A percentile compares a stretch with the other conserved stretches of the same genome.
Evolutionary conservation across 2,888 invertebrate genomes (phyloP).

Genomic region (Mechanitis mazaeus): DNA sequence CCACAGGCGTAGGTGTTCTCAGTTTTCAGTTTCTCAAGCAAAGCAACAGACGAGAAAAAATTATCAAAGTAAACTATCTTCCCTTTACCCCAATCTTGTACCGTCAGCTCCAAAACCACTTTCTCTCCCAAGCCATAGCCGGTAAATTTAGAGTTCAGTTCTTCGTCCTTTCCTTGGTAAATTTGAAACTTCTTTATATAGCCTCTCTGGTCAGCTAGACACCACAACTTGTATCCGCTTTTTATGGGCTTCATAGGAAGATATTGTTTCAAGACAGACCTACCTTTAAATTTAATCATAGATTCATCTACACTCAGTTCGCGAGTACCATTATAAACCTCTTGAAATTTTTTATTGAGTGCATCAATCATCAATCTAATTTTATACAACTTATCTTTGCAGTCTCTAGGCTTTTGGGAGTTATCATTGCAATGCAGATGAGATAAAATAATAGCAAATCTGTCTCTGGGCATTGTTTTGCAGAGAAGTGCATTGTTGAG

Average conservation of each 20-base stretch:
- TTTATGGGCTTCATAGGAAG: constrained; percentile 26
- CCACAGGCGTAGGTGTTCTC: constrained; percentile 26
- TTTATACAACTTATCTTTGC: too few species aligned
- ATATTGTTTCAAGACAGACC: not conserved
- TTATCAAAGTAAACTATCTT: constrained; percentile 30
- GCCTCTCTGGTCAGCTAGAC: constrained; percentile 26
- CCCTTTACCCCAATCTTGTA: constrained; percentile 26
- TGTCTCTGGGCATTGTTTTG: too few species aligned
- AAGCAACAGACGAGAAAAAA: constrained; percentile 33
- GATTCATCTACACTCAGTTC: too few species aligned
- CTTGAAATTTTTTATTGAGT: too few species aligned
- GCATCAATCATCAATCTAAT: too few species aligned
- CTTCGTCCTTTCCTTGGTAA: constrained; percentile 30
- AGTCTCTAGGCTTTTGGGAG: too few species aligned
- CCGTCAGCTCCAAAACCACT: constrained; percentile 28
- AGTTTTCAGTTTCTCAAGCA: constrained; percentile 30
- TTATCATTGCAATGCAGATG: too few species aligned
- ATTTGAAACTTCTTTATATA: constrained; percentile 29
- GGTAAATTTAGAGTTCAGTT: constrained; percentile 25
- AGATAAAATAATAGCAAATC: too few species aligned
- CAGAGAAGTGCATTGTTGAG: too few species aligned
- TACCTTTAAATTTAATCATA: too few species aligned
- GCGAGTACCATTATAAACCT: too few species aligned
- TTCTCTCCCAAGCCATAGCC: constrained; percentile 25
- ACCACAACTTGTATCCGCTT: constrained; percentile 36